These are phyloP conservation scores for Oxycera nigricornis DNA, from an alignment of 2,888 invertebrate genomes.

Conservation along the genomic window DNA sequence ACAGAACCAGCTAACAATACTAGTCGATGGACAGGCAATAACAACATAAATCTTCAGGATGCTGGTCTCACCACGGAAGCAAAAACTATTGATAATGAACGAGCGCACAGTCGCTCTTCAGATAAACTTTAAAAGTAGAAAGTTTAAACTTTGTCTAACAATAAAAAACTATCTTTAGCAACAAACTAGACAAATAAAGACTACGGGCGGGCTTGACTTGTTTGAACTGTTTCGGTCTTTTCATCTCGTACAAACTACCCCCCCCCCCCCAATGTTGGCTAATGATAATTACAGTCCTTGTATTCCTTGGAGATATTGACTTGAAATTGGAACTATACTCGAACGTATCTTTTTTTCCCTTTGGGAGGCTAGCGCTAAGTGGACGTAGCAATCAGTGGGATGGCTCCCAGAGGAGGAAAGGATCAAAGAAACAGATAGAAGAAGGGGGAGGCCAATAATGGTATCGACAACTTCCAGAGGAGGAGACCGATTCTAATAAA, in stretches of 20 bases:
- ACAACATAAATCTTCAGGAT: slow-evolving; percentile 35
- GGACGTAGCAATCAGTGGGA: not conserved
- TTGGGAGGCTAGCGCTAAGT: slow-evolving; percentile 2
- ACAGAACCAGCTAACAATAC: slow-evolving; percentile 1
- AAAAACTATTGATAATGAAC: not conserved
- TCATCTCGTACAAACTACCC: not conserved
- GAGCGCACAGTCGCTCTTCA: not conserved
- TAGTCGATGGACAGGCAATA: slow-evolving; percentile 23
- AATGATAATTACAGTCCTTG: slow-evolving; percentile 26
- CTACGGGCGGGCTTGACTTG: not conserved
- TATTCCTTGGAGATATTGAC: slow-evolving; percentile 10
- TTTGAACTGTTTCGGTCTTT: not conserved
- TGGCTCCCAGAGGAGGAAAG: not conserved
- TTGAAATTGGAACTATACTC: slow-evolving; percentile 18
- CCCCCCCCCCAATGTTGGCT: not conserved
- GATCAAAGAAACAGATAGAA: slow-evolving; percentile 1
- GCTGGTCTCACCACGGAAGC: not conserved
- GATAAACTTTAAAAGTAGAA: slow-evolving; percentile 18
- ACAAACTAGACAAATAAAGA: not conserved
- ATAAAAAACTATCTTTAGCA: not conserved
- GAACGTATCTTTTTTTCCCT: not conserved
- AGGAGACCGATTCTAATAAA: slow-evolving; percentile 39
- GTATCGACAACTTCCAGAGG: not conserved
- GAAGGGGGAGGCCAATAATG: not conserved
- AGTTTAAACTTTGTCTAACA: not conserved